Base-by-base conservation (phyloP, 2,113 vertebrate genomes). In the Calcarius ornatus region DNA sequence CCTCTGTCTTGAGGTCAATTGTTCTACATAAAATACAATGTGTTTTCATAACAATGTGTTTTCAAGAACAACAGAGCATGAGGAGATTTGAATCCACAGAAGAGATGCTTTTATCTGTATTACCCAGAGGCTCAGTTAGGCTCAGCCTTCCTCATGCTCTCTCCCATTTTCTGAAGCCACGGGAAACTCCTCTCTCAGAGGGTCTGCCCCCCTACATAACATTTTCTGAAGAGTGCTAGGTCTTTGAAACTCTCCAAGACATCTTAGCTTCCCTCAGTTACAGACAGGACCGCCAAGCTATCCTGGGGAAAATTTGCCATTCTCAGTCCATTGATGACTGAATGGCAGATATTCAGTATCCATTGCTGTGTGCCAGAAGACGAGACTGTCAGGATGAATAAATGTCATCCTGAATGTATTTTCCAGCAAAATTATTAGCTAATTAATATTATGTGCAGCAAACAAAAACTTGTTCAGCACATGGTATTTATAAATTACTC, bases 401-500 rank as follows among this genome's bases (percentile, higher is more conserved):
- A 13, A n/a, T n/a, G 30, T 17, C 90, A 40, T n/a, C 23, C 27
- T 66, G 40, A 92, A 70, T 27, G 43, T 57, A 57, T 45, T 77
- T 92, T 76, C 59, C 50, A 23, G 51, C 30, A 94, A 95, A 94
- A 92, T 80, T 3, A 6, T 83, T 83, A 83, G n/a, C n/a, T 86
- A 88, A 95, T 92, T 92, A 88, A 61, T 91, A 78, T 15, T 77
- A 61, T 47, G 64, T 83, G 35, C 40, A 66, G 51, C 47, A 96
- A 95, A 95, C 43, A 95, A 75, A 92, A 89, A 78, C 61, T 90
- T 81, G 51, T 87, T 93, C 65, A 60, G 61, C 53, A 85, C 78
- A 60, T 65, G 61, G 70, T 81, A 81, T 94, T 92, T 92, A 89
- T 78, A 96, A 94, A 81, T 91, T 79, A 93, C 47, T 81, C 83